Base-by-base conservation (phyloP, 2,888 invertebrate genomes). In the Cecidostiba fungosa region DNA sequence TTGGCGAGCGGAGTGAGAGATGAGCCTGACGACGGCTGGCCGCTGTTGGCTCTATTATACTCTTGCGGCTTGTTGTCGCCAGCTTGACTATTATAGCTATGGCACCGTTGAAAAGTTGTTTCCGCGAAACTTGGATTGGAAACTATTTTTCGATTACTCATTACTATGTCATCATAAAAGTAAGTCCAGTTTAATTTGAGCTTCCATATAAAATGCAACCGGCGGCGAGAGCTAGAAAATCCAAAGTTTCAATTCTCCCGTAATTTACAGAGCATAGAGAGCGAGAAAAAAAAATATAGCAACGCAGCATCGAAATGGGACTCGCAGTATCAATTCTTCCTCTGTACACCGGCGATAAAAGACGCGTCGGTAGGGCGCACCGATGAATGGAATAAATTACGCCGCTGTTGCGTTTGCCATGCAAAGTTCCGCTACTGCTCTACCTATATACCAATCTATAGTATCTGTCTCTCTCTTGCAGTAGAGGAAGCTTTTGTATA, bases 371-470 rank as follows among this genome's bases (percentile, higher is more conserved):
- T 5, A 3, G 2, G 54, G 19, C 62, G 62, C 8, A 10, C 23
- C 80, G 59, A 80, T 80, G 72, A 80, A 80, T 73, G 59, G 82
- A 82, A 82, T 82, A 82, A 82, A 82, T 82, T 82, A 76, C 66
- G n/a, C 4, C 36, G 54, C 39, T 26, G 5, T 26, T 3, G 62
- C 82, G 74, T 82, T 82, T 82, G 82, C 82, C 47, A 82, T 82
- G 82, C 82, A 82, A 82, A 82, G 39, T 76, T 77, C 43, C 69
- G 23, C 43, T 36, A 26, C 73, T 29, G 16, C n/a, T 26, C 16
- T 62, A 10, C 32, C 3, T 29, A 29, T 29, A 29, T 19, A 19
- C 16, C 1, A 3, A 14, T 70, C 14, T 70, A 70, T 70, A 23
- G n/a, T n/a, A n/a, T n/a, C n/a, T n/a, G n/a, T 23, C 23, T 23